These are phyloP conservation scores for Blastomussa wellsi DNA, from an alignment of 92 coral and sea anemone species.

Conservation along the genomic window DNA sequence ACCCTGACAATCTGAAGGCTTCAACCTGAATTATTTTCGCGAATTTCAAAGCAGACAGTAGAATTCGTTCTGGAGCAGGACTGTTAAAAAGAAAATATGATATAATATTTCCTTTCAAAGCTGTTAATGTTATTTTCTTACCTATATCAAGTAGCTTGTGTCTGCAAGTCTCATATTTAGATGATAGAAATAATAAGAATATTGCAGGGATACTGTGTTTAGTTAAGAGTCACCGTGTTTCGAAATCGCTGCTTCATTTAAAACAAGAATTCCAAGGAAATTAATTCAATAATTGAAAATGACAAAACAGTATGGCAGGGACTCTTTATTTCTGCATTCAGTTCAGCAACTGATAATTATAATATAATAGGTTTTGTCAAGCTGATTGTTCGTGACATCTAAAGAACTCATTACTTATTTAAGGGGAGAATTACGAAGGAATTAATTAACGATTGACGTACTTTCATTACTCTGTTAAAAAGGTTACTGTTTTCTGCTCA, in stretches of 20 bases:
- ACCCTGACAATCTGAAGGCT: too few relatives aligned
- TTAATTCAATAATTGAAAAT: too few relatives aligned
- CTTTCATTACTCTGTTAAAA: too few relatives aligned
- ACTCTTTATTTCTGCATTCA: too few relatives aligned
- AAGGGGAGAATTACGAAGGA: neutral
- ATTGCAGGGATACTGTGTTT: too few relatives aligned
- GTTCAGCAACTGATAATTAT: neutral
- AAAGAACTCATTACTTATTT: neutral
- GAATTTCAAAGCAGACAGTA: too few relatives aligned
- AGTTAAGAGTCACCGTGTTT: neutral
- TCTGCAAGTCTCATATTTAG: neutral
- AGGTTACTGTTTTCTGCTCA: too few relatives aligned
- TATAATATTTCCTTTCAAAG: neutral
- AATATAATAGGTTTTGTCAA: too few relatives aligned
- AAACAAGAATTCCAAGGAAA: neutral
- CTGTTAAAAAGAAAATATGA: too few relatives aligned
- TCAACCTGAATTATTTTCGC: too few relatives aligned
- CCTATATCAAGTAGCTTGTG: neutral
- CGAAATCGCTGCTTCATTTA: neutral
- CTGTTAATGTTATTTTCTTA: neutral
- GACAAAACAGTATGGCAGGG: neutral
- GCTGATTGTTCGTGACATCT: neutral
- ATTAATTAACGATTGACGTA: neutral
- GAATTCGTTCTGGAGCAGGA: too few relatives aligned
- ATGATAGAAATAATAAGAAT: too few relatives aligned